Evolutionary conservation across 2,113 vertebrate species (phyloP).

Genomic region (Pelusios castaneus): DNA sequence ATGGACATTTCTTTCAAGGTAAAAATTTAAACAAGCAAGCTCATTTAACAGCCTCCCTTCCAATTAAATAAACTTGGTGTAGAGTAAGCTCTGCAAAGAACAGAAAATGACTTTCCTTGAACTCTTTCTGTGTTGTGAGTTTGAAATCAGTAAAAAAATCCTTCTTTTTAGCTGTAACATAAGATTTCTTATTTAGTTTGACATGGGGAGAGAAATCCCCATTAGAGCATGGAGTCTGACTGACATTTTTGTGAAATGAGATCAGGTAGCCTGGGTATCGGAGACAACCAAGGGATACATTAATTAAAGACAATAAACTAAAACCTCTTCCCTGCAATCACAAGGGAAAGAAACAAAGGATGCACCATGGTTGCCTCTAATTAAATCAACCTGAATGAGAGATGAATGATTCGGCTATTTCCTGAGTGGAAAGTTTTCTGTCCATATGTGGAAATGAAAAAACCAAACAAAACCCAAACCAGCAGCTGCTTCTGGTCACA

Average conservation of each 20-base stretch:
- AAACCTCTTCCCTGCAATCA: not conserved
- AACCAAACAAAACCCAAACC: not conserved
- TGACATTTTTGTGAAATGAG: not conserved
- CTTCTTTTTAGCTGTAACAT: constrained; percentile 1
- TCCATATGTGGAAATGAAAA: not conserved
- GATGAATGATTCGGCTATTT: not conserved
- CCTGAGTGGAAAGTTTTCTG: not conserved
- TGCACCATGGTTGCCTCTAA: constrained; percentile 13
- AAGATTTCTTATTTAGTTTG: constrained; percentile 51
- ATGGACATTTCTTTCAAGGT: not conserved
- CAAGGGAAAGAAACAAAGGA: not conserved
- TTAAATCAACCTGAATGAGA: not conserved
- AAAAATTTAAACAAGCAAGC: not conserved
- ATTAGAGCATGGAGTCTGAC: not conserved
- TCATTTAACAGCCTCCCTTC: not conserved
- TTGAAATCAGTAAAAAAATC: not conserved
- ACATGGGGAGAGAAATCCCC: constrained; percentile 1
- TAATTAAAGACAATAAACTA: not conserved
- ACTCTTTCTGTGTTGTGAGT: not conserved
- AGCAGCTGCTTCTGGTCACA: not conserved
- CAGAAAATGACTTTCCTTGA: constrained; percentile 16
- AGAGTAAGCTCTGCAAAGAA: not conserved
- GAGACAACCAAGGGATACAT: not conserved
- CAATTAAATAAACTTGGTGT: not conserved
- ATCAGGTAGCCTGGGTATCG: not conserved